Evolutionary conservation across 2,797 vertebrate species (phyloP), one percentile per base, ranked within the genome.

Genomic region (Cryptoblepharus egeriae): DNA sequence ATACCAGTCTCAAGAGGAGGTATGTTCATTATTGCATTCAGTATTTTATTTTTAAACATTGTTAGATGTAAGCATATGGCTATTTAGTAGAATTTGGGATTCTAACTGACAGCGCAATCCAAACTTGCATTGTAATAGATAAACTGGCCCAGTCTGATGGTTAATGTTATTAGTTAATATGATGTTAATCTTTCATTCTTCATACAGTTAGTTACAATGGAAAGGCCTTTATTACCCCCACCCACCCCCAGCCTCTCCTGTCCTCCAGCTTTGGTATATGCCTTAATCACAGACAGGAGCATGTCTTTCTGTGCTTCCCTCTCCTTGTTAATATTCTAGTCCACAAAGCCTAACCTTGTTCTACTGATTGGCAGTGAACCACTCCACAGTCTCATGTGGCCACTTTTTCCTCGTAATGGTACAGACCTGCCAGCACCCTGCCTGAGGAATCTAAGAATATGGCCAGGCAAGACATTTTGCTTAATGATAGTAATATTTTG

Each of bases 21-120:
- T 3, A 75, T 28, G 83, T 86, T n/a, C 77, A 72, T 67, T 81
- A n/a, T 16, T 67, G 52, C 86, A 82, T 30, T 82, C 71, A 79
- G 35, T 42, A 16, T 77, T 77, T 75, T 52, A 77, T 15, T 77
- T 77, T 75, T 65, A 65, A 8, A 52, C 32, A 49, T 30, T 49
- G 60, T 30, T 76, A 30, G 61, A n/a, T 77, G 16, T 64, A 77
- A 42, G 1, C 18, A 32, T 42, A 39, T 57, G 12, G n/a, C n/a
- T n/a, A n/a, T n/a, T n/a, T n/a, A n/a, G 26, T 49, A 18, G 75
- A 45, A 11, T 30, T 63, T 28, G n/a, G n/a, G 26, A 73, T 22
- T 30, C 9, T 12, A 30, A 35, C 57, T 24, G 10, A 9, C 9
- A 35, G 26, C 24, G 18, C n/a, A n/a, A n/a, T n/a, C n/a, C n/a